phyloP scores from a whole-genome alignment of 2,113 vertebrate genomes.

The Delphinapterus leucas region DNA sequence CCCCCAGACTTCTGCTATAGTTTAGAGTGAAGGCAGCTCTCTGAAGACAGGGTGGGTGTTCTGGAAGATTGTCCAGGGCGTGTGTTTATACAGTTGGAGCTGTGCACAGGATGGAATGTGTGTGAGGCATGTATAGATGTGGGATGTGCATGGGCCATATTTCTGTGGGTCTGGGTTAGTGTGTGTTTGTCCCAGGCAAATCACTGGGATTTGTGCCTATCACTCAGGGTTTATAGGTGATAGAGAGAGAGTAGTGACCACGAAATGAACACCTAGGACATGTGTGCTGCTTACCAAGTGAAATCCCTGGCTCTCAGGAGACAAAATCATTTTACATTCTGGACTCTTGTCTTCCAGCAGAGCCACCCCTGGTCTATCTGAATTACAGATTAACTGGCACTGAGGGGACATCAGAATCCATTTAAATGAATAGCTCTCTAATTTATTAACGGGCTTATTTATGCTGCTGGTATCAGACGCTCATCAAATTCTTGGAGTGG shows the following conservation, averaged over 20 bases:
- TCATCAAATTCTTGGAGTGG: constrained; percentile 48
- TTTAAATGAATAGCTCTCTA: constrained; percentile 78
- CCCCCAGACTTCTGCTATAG: too few relatives aligned
- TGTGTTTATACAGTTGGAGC: rapidly evolving
- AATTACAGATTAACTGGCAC: constrained; percentile 83
- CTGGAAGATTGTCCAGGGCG: not conserved
- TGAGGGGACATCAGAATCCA: constrained; percentile 67
- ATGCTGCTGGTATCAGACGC: constrained; percentile 25
- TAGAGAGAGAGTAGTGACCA: not conserved
- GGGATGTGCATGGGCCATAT: rapidly evolving
- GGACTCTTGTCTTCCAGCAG: constrained; percentile 76
- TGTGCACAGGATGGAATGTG: not conserved
- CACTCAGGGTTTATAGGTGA: not conserved
- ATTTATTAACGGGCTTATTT: constrained; percentile 78
- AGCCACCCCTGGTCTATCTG: constrained; percentile 77
- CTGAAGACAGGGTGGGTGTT: not conserved
- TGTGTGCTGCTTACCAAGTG: constrained; percentile 63
- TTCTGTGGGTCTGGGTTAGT: rapidly evolving
- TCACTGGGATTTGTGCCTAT: not conserved
- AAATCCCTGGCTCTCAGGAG: constrained; percentile 54
- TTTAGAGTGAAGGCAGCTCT: not conserved
- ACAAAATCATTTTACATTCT: constrained; percentile 77
- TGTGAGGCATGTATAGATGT: too few relatives aligned
- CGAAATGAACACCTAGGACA: not conserved
- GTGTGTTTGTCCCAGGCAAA: not conserved